These are phyloP conservation scores for Pseudopodoces humilis DNA, from an alignment of 2,113 vertebrate genomes.

Conservation along the genomic window DNA sequence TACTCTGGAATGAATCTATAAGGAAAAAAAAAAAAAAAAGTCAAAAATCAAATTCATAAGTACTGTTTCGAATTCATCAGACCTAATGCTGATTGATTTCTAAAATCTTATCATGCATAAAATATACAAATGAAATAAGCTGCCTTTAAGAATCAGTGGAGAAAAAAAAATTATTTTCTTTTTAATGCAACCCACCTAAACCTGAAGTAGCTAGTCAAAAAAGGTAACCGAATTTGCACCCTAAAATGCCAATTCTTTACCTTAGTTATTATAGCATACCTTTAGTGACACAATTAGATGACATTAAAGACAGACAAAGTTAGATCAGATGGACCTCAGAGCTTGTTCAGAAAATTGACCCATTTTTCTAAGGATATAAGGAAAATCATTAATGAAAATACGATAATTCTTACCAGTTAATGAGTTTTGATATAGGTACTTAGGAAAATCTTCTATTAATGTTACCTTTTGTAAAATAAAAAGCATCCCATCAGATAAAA, in stretches of 20 bases:
- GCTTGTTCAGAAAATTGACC: background rate
- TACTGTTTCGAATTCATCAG: background rate
- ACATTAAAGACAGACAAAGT: background rate
- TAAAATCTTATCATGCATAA: background rate
- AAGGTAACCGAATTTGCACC: background rate
- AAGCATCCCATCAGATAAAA: background rate
- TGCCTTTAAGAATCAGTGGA: background rate
- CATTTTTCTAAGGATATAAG: background rate
- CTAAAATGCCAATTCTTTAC: background rate
- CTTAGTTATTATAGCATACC: background rate
- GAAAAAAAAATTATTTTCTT: background rate
- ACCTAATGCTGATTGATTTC: background rate
- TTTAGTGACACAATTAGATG: background rate
- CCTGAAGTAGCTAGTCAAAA: background rate
- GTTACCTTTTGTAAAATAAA: background rate
- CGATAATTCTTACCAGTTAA: background rate
- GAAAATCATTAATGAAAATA: background rate
- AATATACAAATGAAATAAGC: background rate
- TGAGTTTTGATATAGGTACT: background rate
- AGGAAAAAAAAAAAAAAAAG: background rate
- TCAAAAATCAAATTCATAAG: background rate
- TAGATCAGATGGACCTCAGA: background rate
- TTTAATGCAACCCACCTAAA: background rate
- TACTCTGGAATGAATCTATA: background rate
- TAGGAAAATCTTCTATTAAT: background rate